phyloP scores from a whole-genome alignment of 2,113 vertebrate genomes.

The Chunga burmeisteri region DNA sequence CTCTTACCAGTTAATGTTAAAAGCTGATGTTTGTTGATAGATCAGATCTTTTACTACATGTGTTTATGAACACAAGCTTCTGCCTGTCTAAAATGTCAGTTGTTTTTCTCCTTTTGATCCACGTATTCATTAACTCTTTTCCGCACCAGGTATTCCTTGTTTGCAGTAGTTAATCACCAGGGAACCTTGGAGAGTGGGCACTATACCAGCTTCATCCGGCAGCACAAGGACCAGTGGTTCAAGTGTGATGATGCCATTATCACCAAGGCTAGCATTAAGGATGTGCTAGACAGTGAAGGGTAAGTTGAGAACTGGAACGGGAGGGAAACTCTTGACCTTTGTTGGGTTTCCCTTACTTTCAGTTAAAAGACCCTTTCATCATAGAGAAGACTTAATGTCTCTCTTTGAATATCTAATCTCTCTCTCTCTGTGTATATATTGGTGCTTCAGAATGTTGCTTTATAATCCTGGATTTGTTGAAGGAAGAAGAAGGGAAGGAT shows the following conservation, averaged over 20 bases:
- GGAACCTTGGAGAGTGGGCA: constrained; percentile 98
- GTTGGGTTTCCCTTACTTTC: neutral
- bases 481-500: neutral
- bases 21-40: neutral
- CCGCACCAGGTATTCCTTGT: constrained; percentile 91
- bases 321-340: neutral
- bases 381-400: neutral
- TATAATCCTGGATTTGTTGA: neutral
- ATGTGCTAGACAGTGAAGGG: constrained; percentile 99
- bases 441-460: neutral
- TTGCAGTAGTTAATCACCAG: constrained; percentile 99
- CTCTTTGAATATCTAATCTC: neutral
- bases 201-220: constrained; percentile 98
- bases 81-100: neutral
- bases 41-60: neutral
- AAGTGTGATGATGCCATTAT: constrained; percentile 99
- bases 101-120: neutral
- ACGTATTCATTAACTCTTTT: neutral
- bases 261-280: constrained; percentile 99
- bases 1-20: neutral
- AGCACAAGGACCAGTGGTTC: constrained; percentile 99
- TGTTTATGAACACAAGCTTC: neutral
- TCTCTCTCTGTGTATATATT: neutral
- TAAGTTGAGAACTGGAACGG: constrained; percentile 62
- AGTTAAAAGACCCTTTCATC: neutral